A percentile compares a stretch with the other conserved stretches of the same genome.
Conservation (phyloP, 2,888 invertebrate species). For the Ferdinandea cuprea region DNA sequence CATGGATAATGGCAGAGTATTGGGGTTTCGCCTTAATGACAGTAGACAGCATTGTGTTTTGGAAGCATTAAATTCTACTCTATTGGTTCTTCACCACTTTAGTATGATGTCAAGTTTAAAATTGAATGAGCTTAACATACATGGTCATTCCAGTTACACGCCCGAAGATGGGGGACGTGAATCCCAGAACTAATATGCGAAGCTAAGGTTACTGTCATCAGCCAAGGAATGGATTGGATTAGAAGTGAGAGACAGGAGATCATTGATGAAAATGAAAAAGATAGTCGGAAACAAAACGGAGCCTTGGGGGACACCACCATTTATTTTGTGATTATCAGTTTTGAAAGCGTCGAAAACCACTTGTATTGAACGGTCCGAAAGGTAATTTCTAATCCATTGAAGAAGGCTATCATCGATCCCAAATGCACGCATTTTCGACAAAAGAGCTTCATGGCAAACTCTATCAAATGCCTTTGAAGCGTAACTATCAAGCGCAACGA, state of each 20-base stretch:
- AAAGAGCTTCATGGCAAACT: slow-evolving; percentile 6
- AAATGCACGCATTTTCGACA: slow-evolving; percentile 14
- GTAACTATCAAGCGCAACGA: not conserved
- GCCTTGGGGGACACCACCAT: slow-evolving; percentile 1
- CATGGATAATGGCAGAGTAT: slow-evolving; percentile 3
- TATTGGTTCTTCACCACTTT: not conserved
- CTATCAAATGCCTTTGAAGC: not conserved
- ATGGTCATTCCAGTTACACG: slow-evolving; percentile 5
- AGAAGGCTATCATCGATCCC: not conserved
- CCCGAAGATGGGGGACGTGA: slow-evolving; percentile 11
- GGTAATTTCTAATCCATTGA: slow-evolving; percentile 5
- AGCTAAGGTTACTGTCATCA: no score
- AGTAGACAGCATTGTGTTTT: slow-evolving; percentile 17
- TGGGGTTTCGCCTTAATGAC: not conserved
- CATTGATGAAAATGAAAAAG: slow-evolving; percentile 4
- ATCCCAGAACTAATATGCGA: not conserved
- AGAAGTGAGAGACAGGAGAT: not conserved
- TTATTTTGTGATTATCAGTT: not conserved
- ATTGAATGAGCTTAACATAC: slow-evolving; percentile 26
- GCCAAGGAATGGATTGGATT: no score
- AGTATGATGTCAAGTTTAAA: not conserved
- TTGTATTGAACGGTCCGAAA: slow-evolving; percentile 5
- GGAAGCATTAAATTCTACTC: slow-evolving; percentile 15
- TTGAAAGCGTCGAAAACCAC: slow-evolving; percentile 1
- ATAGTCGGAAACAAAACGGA: slow-evolving; percentile 1